Conservation (phyloP, 2,113 vertebrate species). For the Cichladusa arquata region DNA sequence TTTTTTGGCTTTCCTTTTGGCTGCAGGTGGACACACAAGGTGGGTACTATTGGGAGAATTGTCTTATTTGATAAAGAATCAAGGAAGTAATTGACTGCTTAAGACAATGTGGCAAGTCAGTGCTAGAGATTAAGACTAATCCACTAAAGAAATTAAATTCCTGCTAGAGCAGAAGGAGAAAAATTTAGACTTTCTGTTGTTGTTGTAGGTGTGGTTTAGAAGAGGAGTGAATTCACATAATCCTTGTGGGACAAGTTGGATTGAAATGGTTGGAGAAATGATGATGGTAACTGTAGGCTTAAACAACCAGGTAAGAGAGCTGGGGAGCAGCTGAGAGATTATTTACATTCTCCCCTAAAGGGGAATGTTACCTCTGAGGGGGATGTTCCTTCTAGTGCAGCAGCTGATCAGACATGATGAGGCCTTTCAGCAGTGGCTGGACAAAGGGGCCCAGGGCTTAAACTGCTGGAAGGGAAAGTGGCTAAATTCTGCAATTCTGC, state of each 20-base stretch:
- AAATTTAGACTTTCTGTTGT: not conserved
- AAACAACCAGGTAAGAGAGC: constrained; percentile 86
- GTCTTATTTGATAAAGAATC: not conserved
- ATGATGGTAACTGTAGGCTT: constrained; percentile 91
- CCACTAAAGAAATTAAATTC: not conserved
- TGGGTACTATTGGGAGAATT: not conserved
- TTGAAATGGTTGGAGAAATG: constrained; percentile 96
- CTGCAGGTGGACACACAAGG: not conserved
- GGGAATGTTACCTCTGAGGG: not conserved
- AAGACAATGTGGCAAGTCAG: not conserved
- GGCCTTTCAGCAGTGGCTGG: not conserved
- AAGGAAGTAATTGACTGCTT: not conserved
- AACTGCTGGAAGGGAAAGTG: not conserved
- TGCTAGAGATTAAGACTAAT: not conserved
- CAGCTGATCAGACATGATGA: accelerated
- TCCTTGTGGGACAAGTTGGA: constrained; percentile 94
- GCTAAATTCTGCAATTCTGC: not conserved
- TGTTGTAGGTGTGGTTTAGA: constrained; percentile 93
- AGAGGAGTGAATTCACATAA: constrained; percentile 94
- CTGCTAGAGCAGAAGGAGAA: not conserved
- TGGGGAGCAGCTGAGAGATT: not conserved
- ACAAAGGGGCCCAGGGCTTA: not conserved
- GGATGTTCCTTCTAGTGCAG: not conserved
- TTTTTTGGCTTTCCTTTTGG: not conserved
- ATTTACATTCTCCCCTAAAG: not conserved